These are phyloP conservation scores for Rotaria sp. DNA, from an alignment of 2,888 invertebrate genomes.

Conservation along the genomic window DNA sequence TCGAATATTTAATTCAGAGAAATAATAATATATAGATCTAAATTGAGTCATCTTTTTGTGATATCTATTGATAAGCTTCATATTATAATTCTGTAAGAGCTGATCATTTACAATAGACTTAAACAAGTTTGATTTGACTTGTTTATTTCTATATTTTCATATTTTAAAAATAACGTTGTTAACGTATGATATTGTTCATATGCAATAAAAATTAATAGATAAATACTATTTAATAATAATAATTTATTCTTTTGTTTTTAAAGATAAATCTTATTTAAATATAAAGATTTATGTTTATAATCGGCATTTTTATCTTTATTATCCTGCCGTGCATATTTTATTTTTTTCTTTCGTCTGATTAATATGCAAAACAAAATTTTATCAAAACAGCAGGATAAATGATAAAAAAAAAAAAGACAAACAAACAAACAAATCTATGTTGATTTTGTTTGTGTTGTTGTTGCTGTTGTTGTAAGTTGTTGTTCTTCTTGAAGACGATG, in stretches of 20 bases:
- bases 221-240: background rate
- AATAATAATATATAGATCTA: too few species aligned
- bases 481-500: slow-evolving; percentile 40
- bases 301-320: background rate
- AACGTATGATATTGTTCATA: too few species aligned
- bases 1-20: too few species aligned
- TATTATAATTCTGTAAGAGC: too few species aligned
- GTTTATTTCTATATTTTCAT: too few species aligned
- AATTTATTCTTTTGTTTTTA: background rate
- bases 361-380: background rate
- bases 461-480: background rate
- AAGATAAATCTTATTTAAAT: too few species aligned
- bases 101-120: too few species aligned
- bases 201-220: too few species aligned
- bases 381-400: background rate
- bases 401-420: background rate
- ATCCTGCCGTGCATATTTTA: background rate
- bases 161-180: too few species aligned
- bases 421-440: background rate
- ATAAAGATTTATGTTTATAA: background rate
- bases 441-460: background rate
- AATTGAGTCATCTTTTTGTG: too few species aligned
- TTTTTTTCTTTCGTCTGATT: background rate
- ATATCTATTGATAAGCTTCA: too few species aligned
- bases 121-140: too few species aligned